phyloP scores from a whole-genome alignment of 64 coral and sea anemone genomes.

The Pachyseris speciosa region DNA sequence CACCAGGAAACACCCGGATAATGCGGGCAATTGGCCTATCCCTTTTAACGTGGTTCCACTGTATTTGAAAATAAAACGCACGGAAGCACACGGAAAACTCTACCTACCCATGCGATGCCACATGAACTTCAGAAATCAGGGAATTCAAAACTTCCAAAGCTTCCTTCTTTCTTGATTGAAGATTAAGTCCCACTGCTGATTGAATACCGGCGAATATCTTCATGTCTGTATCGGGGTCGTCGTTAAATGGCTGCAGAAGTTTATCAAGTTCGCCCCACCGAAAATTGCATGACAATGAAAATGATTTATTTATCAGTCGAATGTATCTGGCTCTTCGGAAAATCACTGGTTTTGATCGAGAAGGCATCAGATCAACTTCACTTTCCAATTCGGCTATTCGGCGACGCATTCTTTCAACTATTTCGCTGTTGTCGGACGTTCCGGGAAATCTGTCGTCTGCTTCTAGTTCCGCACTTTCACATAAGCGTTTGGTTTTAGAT shows the following conservation, averaged over 20 bases:
- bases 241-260: slow-evolving; percentile 16
- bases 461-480: background rate
- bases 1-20: no score
- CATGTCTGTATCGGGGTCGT: slow-evolving; percentile 19
- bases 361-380: slow-evolving; percentile 6
- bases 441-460: background rate
- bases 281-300: slow-evolving; percentile 20
- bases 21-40: no score
- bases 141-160: slow-evolving; percentile 17
- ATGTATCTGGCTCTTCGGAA: slow-evolving; percentile 31
- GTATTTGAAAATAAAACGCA: no score
- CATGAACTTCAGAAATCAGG: background rate
- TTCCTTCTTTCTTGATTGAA: slow-evolving; percentile 30
- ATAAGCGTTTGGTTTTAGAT: background rate
- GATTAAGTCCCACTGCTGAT: background rate
- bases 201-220: slow-evolving; percentile 41
- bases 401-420: slow-evolving; percentile 14
- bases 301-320: slow-evolving; percentile 33
- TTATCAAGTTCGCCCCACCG: slow-evolving; percentile 26
- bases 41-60: no score
- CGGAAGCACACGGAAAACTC: no score
- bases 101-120: slow-evolving; percentile 46
- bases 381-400: slow-evolving; percentile 7
- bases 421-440: slow-evolving; percentile 18
- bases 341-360: slow-evolving; percentile 9